Percentiles rank a stretch among this genome's conserved stretches.
These are phyloP conservation scores for Nomia melanderi DNA, from an alignment of 1,140 invertebrate species.

Conservation along the genomic window DNA sequence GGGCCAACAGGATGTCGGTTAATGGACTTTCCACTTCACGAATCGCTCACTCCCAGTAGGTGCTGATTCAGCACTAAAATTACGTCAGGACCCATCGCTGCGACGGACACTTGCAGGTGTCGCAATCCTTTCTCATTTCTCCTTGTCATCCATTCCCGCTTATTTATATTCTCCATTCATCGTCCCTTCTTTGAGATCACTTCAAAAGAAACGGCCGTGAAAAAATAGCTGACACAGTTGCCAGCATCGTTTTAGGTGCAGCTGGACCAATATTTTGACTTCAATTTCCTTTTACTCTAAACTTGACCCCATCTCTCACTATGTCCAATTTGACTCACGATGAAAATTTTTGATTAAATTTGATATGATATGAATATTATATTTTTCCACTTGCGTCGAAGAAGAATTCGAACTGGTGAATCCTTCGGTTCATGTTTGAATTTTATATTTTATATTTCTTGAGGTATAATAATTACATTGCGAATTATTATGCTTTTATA, in stretches of 20 bases:
- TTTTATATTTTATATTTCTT: too few species aligned
- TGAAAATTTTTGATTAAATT: too few species aligned
- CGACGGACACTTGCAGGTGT: conserved; percentile 6
- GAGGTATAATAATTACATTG: too few species aligned
- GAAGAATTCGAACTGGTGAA: too few species aligned
- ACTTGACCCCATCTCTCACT: too few species aligned
- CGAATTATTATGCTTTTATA: too few species aligned
- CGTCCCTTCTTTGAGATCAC: neutral
- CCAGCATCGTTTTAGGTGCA: neutral
- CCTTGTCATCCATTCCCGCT: neutral
- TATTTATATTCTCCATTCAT: neutral
- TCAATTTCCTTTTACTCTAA: too few species aligned
- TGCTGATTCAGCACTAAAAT: conserved; percentile 63
- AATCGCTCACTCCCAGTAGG: conserved; percentile 39
- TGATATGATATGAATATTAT: too few species aligned
- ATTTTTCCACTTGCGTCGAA: too few species aligned
- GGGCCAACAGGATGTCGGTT: conserved; percentile 44
- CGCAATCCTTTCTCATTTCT: neutral
- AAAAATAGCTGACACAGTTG: neutral
- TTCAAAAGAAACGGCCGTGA: neutral
- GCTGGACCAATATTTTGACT: neutral
- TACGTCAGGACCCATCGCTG: conserved; percentile 36
- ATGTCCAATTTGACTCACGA: too few species aligned
- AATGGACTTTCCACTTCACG: conserved; percentile 53
- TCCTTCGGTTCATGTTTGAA: too few species aligned